These are phyloP conservation scores for Altica lythri DNA, from an alignment of 2,888 invertebrate genomes.

Conservation along the genomic window DNA sequence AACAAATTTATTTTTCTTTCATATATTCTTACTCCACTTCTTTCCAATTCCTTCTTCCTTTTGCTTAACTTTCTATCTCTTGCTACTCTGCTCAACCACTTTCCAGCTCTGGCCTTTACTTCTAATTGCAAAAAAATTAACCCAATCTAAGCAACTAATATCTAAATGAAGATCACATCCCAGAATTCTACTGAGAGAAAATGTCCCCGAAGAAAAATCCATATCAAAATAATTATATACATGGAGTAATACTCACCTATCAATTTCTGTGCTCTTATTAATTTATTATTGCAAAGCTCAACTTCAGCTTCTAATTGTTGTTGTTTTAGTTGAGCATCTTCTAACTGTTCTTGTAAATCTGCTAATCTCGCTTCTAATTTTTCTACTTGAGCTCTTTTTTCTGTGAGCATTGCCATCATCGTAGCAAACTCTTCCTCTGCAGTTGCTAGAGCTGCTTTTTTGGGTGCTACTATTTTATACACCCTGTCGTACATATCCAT, in stretches of 20 bases:
- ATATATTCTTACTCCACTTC: no score
- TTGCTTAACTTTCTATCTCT: no score
- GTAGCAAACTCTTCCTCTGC: conserved; percentile 82
- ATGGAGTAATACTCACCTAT: conserved; percentile 34
- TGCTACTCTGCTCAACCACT: no score
- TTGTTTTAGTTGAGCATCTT: conserved; percentile 69
- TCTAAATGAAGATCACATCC: no score
- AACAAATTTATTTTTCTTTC: no score
- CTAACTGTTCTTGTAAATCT: conserved; percentile 69
- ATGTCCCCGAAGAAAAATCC: no score
- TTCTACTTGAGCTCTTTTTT: conserved; percentile 78
- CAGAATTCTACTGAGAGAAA: no score
- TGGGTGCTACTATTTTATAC: conserved; percentile 72
- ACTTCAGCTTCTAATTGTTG: conserved; percentile 74
- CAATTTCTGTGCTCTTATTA: conserved; percentile 57
- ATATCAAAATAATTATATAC: not conserved
- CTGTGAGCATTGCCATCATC: conserved; percentile 83
- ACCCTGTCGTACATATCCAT: conserved; percentile 88
- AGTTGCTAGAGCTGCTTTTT: conserved; percentile 77
- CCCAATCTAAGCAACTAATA: no score
- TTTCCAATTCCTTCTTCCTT: no score
- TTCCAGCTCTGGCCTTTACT: no score
- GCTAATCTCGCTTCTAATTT: conserved; percentile 78
- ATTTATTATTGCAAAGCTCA: conserved; percentile 80
- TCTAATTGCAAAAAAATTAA: no score